A percentile compares a stretch with the other conserved stretches of the same genome.
Conservation (phyloP, 2,113 vertebrate genomes). For the Polypterus senegalus region DNA sequence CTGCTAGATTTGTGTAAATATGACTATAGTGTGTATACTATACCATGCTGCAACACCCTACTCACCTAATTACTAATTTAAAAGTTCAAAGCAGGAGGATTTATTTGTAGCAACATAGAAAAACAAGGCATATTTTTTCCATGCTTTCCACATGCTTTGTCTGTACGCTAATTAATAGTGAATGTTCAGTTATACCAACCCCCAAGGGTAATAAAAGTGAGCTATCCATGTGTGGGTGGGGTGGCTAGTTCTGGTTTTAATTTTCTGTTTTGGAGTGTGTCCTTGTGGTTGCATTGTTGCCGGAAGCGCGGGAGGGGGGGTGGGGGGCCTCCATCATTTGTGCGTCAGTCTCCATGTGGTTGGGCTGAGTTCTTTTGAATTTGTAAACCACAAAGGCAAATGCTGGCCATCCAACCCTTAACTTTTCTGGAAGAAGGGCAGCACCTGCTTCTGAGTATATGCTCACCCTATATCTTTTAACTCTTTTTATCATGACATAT, state of each 20-base stretch:
- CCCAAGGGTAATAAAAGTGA: not conserved
- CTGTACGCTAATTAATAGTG: conserved; percentile 16
- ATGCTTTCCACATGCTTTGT: conserved; percentile 47
- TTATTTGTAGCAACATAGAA: conserved; percentile 56
- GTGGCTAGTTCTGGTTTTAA: conserved; percentile 31
- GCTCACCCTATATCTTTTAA: too few species aligned
- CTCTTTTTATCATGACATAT: too few species aligned
- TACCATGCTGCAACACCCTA: too few species aligned
- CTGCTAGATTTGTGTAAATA: too few species aligned
- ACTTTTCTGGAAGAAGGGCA: not conserved
- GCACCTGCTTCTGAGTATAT: not conserved
- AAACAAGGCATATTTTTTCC: conserved; percentile 57
- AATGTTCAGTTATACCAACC: not conserved
- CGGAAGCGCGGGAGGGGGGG: conserved; percentile 32
- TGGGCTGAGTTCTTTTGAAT: not conserved
- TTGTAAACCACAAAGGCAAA: not conserved
- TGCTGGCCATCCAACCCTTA: not conserved
- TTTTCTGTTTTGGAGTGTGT: conserved; percentile 41
- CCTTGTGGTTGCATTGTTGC: conserved; percentile 42
- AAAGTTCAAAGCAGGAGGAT: conserved; percentile 36
- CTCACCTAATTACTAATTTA: too few species aligned
- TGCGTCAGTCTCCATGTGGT: conserved; percentile 35
- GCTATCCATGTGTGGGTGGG: conserved; percentile 19
- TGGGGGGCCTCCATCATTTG: conserved; percentile 35
- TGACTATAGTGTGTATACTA: too few species aligned